A percentile compares a stretch with the other conserved stretches of the same genome.
Conservation (phyloP, 53 echinoderm and acorn worm genomes). For the Mesocentrotus franciscanus region DNA sequence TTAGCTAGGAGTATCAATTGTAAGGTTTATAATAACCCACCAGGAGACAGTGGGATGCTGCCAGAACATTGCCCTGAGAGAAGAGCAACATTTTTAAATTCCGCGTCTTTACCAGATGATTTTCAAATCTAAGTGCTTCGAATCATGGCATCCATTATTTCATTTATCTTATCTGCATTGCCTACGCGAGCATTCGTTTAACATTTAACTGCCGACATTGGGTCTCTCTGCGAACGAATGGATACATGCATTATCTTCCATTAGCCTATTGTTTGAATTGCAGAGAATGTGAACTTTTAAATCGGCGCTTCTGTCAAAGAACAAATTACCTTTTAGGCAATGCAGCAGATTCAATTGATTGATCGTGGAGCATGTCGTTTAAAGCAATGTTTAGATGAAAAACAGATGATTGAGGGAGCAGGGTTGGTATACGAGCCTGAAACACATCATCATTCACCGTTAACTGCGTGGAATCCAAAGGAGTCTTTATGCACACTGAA, state of each 20-base stretch:
- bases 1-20: conserved; percentile 18
- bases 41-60: not conserved
- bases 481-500: not conserved
- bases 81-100: not conserved
- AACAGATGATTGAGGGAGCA: conserved; percentile 8
- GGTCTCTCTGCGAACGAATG: not conserved
- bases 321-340: not conserved
- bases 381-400: conserved; percentile 14
- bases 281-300: conserved; percentile 7
- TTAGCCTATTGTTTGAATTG: conserved; percentile 22
- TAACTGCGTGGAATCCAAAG: not conserved
- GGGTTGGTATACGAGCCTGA: not conserved
- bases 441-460: conserved; percentile 11
- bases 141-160: conserved; percentile 40
- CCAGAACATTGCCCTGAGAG: conserved; percentile 33
- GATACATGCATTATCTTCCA: conserved; percentile 5
- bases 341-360: conserved; percentile 3
- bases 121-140: conserved; percentile 28
- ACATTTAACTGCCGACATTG: conserved; percentile 34
- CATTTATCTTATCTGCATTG: conserved; percentile 43
- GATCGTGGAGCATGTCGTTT: conserved; percentile 7
- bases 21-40: not conserved
- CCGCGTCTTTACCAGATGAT: not conserved
- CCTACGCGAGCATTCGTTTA: conserved; percentile 32
- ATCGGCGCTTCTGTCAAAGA: not conserved